A percentile compares a stretch with the other conserved stretches of the same genome.
Conservation (phyloP, 2,888 invertebrate genomes). For the Polydrusus pterygomalis region DNA sequence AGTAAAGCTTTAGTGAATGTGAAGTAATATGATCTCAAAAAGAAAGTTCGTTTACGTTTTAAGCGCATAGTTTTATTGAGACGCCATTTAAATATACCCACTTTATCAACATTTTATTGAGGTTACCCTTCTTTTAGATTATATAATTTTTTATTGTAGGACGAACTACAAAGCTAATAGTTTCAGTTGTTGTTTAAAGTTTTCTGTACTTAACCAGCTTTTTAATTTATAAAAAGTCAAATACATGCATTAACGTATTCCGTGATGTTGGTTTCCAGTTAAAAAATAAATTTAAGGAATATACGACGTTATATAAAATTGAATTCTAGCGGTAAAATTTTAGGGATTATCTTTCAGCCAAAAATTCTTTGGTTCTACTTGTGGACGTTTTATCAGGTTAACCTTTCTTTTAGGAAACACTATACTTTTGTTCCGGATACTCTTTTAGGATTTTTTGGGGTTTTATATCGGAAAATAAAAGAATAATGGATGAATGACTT, state of each 20-base stretch:
- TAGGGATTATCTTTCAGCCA: slow-evolving; percentile 35
- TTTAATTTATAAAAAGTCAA: slow-evolving; percentile 11
- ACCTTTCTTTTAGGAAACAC: slow-evolving; percentile 41
- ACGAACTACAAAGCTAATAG: too few species aligned
- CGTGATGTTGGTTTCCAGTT: neutral
- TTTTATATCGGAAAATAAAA: slow-evolving; percentile 17
- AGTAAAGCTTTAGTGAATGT: too few species aligned
- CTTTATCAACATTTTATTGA: too few species aligned
- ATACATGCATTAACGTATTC: neutral
- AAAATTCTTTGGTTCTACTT: slow-evolving; percentile 40
- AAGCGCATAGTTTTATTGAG: too few species aligned
- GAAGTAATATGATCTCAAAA: too few species aligned
- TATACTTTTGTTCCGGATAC: slow-evolving; percentile 30
- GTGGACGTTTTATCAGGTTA: slow-evolving; percentile 37
- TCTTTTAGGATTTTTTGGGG: slow-evolving; percentile 29
- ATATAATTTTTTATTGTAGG: too few species aligned
- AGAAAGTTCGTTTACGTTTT: too few species aligned
- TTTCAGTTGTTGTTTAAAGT: neutral
- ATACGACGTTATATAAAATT: slow-evolving; percentile 20
- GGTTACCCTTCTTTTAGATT: too few species aligned
- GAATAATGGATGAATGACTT: slow-evolving; percentile 19
- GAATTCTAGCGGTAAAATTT: slow-evolving; percentile 38
- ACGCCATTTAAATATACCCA: too few species aligned
- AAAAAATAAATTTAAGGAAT: slow-evolving; percentile 19
- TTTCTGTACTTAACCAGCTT: neutral